Conservation (phyloP, 2,113 vertebrate genomes). For the Condylura cristata region DNA sequence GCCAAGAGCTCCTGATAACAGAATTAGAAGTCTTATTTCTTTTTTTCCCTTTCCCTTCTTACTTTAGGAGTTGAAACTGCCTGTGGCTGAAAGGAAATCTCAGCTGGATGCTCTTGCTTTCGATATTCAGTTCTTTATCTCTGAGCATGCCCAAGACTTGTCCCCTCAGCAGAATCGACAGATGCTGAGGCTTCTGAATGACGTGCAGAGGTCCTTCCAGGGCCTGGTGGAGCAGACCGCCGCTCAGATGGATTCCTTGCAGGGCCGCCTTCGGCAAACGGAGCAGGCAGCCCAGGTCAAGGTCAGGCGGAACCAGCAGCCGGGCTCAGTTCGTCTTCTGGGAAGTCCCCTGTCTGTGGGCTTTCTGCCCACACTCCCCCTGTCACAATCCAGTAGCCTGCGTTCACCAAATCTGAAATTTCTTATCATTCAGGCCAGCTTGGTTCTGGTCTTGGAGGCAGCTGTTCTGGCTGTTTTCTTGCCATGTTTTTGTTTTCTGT, state of each 20-base stretch:
- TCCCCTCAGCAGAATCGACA: constrained; percentile 91
- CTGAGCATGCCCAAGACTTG: constrained; percentile 92
- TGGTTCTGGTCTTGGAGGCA: constrained; percentile 15
- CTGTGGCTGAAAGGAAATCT: constrained; percentile 84
- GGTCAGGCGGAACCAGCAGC: constrained; percentile 76
- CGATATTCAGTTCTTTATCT: constrained; percentile 93
- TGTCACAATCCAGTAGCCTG: neutral
- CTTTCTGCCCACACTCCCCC: constrained; percentile 25
- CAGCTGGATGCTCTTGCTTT: constrained; percentile 89
- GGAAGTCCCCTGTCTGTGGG: constrained; percentile 2
- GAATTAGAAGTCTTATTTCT: neutral
- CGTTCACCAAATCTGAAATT: constrained; percentile 21
- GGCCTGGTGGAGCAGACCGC: constrained; percentile 84
- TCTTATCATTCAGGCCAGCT: constrained; percentile 24
- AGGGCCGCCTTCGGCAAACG: constrained; percentile 82
- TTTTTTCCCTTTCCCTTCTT: neutral
- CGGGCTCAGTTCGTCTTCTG: constrained; percentile 64
- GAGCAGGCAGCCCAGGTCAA: constrained; percentile 83
- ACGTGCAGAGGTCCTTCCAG: constrained; percentile 92
- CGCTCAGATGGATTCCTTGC: constrained; percentile 86
- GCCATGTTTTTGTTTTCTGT: constrained; percentile 56
- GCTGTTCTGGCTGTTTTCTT: constrained; percentile 51
- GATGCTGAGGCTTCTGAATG: constrained; percentile 91
- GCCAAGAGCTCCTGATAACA: neutral
- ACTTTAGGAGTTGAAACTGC: constrained; percentile 87